Evolutionary conservation across 2,797 vertebrate species (phyloP).

Genomic region (Discoglossus pictus): DNA sequence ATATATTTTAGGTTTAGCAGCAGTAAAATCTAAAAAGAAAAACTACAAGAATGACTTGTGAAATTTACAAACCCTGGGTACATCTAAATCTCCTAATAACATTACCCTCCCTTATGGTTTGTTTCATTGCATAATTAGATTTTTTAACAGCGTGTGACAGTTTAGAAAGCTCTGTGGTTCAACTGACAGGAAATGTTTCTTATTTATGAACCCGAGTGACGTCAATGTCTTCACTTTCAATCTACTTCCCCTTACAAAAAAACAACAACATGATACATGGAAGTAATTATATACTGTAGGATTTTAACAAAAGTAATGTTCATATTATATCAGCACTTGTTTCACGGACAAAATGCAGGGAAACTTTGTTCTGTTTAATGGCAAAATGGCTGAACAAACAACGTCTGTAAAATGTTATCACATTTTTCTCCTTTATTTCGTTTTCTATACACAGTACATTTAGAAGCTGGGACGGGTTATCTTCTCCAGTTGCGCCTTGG

Average conservation of each 20-base stretch:
- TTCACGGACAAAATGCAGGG: too few relatives aligned
- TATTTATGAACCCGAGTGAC: conserved; percentile 40
- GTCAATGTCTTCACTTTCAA: conserved; percentile 42
- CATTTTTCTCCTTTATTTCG: too few relatives aligned
- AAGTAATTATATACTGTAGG: conserved; percentile 24
- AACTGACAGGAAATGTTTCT: conserved; percentile 48
- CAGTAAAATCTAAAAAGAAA: background rate
- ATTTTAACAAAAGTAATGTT: too few relatives aligned
- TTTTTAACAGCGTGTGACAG: conserved; percentile 37
- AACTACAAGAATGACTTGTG: conserved; percentile 6
- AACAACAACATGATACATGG: conserved; percentile 21
- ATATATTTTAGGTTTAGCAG: too few relatives aligned
- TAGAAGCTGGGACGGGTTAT: too few relatives aligned
- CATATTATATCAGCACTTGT: too few relatives aligned
- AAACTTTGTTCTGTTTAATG: too few relatives aligned
- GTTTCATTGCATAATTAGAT: conserved; percentile 43
- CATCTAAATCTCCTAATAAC: conserved; percentile 32
- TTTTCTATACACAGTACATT: too few relatives aligned
- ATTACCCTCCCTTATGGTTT: conserved; percentile 36
- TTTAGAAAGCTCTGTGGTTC: conserved; percentile 49
- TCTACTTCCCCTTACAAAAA: conserved; percentile 30
- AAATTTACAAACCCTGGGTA: conserved; percentile 5
- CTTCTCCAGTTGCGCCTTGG: too few relatives aligned
- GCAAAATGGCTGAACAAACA: too few relatives aligned
- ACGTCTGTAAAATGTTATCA: too few relatives aligned